Conservation (phyloP, 2,113 vertebrate genomes). For the Ramphastos sulfuratus region DNA sequence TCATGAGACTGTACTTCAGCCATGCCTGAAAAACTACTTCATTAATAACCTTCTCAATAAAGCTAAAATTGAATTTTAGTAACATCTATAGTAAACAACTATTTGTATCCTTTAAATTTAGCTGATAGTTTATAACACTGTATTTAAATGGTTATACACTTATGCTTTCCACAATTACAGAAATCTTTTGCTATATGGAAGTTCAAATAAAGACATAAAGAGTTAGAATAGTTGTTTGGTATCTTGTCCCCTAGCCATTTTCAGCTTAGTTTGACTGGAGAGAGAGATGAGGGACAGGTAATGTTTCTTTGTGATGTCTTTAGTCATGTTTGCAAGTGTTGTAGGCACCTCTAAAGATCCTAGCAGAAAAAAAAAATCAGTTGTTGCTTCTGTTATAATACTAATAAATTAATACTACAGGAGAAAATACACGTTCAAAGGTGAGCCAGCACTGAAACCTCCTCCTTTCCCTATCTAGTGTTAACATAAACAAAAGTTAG, state of each 20-base stretch:
- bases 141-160: not conserved
- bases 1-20: not conserved
- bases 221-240: not conserved
- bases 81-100: not conserved
- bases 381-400: not conserved
- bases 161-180: not conserved
- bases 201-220: not conserved
- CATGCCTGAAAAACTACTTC: not conserved
- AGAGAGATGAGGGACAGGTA: not conserved
- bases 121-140: not conserved
- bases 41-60: not conserved
- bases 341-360: not conserved
- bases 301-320: not conserved
- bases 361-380: not conserved
- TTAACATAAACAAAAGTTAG: not conserved
- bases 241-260: not conserved
- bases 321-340: not conserved
- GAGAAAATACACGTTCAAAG: not conserved
- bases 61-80: not conserved
- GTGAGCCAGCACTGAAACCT: not conserved
- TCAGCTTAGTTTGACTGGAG: not conserved
- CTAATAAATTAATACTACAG: not conserved
- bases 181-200: not conserved
- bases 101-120: not conserved
- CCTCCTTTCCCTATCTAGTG: not conserved